A percentile compares a stretch with the other conserved stretches of the same genome.
These are phyloP conservation scores for Drosophila mimica DNA, from an alignment of 2,888 invertebrate genomes.

Conservation along the genomic window DNA sequence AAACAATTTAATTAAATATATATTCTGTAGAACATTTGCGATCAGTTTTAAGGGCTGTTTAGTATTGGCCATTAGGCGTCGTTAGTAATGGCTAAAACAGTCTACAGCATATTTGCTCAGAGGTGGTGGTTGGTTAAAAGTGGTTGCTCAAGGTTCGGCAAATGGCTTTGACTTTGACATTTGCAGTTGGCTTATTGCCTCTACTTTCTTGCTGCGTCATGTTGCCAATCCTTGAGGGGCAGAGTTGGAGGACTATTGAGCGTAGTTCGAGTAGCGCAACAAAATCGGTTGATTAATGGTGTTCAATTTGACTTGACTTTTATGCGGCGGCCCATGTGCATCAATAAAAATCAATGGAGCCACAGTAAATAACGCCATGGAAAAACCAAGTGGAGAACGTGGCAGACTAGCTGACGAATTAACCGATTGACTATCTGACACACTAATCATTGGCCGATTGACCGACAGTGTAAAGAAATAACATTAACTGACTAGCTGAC, in stretches of 20 bases:
- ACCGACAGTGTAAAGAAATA: not conserved
- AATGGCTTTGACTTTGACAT: conserved; percentile 61
- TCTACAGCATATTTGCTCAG: conserved; percentile 3
- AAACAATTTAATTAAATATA: not conserved
- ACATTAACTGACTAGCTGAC: conserved; percentile 30
- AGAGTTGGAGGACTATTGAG: conserved; percentile 4
- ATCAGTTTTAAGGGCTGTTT: not conserved
- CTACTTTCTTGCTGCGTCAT: conserved; percentile 37
- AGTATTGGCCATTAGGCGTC: not conserved
- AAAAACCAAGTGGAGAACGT: conserved; percentile 42
- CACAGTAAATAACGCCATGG: conserved; percentile 24
- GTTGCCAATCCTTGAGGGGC: conserved; percentile 17
- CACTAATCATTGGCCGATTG: conserved; percentile 27
- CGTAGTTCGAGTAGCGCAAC: conserved; percentile 30
- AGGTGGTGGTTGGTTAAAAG: not conserved
- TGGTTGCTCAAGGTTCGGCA: conserved; percentile 21
- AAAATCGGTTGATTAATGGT: conserved; percentile 62
- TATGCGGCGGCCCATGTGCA: not conserved
- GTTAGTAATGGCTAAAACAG: conserved; percentile 3
- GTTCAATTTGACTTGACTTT: conserved; percentile 34
- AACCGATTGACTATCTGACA: conserved; percentile 35
- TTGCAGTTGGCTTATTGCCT: conserved; percentile 35
- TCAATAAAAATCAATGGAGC: conserved; percentile 65
- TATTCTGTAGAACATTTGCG: not conserved
- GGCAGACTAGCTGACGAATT: conserved; percentile 16